Evolutionary conservation across 2,797 vertebrate species (phyloP).

Genomic region (Crotalus adamanteus): DNA sequence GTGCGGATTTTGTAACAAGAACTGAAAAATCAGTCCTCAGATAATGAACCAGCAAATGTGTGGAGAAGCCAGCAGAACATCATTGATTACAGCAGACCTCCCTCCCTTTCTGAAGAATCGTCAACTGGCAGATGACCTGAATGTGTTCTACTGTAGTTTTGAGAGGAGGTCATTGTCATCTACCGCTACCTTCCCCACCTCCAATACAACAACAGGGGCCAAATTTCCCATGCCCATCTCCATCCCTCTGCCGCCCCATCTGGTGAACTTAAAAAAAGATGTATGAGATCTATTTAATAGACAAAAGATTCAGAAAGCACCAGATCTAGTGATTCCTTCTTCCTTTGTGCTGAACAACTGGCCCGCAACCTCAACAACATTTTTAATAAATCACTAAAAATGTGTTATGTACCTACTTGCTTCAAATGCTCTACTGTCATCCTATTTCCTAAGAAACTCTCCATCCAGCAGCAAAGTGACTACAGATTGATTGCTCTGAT

Average conservation of each 20-base stretch:
- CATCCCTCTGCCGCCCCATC: neutral
- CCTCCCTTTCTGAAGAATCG: neutral
- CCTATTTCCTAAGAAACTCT: neutral
- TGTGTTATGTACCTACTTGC: neutral
- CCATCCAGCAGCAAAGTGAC: neutral
- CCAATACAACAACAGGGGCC: neutral
- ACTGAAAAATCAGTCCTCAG: neutral
- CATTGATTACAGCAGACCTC: neutral
- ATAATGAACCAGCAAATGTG: neutral
- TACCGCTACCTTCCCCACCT: neutral
- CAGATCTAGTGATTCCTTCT: neutral
- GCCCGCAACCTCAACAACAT: neutral
- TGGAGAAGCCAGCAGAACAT: neutral
- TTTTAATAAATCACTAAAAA: neutral
- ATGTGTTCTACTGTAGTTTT: neutral
- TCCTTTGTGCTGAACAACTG: neutral
- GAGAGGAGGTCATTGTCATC: neutral
- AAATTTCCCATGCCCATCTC: neutral
- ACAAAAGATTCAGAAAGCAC: neutral
- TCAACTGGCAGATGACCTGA: neutral
- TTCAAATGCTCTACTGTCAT: neutral
- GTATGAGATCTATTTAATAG: neutral
- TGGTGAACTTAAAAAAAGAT: neutral
- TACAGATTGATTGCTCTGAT: neutral
- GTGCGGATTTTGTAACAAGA: neutral